Evolutionary conservation across 2,888 invertebrate genomes (phyloP).

Genomic region (Rhagonycha fulva): DNA sequence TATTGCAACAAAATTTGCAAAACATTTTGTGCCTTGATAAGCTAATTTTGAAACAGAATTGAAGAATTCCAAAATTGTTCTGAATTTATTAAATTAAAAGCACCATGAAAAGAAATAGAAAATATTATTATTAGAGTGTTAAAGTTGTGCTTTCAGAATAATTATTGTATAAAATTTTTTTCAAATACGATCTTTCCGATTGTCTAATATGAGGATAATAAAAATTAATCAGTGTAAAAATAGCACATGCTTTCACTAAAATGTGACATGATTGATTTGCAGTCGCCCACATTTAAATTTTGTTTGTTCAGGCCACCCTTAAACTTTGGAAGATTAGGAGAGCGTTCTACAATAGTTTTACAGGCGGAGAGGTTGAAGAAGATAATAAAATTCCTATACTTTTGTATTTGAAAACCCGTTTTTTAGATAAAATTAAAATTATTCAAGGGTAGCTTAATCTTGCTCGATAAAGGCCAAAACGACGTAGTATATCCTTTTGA

Average conservation of each 20-base stretch:
- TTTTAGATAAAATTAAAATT: not conserved
- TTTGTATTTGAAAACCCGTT: not conserved
- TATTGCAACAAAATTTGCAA: too few species aligned
- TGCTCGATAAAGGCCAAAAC: not conserved
- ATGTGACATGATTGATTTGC: not conserved
- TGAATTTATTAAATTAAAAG: too few species aligned
- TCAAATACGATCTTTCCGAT: not conserved
- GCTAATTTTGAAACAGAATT: too few species aligned
- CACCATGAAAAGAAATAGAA: too few species aligned
- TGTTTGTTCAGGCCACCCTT: not conserved
- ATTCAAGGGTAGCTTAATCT: not conserved
- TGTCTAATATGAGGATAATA: not conserved
- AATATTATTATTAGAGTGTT: too few species aligned
- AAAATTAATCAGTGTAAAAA: not conserved
- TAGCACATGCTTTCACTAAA: not conserved
- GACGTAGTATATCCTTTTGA: not conserved
- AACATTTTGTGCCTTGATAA: too few species aligned
- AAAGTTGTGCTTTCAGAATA: too few species aligned
- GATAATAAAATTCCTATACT: not conserved
- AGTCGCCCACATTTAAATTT: not conserved
- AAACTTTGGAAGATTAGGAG: not conserved
- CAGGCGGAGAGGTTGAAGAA: not conserved
- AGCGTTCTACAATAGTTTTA: not conserved
- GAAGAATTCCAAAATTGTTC: too few species aligned
- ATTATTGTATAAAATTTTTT: too few species aligned